Base-by-base conservation (phyloP, 2,797 vertebrate genomes). In the Lindbergichthys nudifrons region DNA sequence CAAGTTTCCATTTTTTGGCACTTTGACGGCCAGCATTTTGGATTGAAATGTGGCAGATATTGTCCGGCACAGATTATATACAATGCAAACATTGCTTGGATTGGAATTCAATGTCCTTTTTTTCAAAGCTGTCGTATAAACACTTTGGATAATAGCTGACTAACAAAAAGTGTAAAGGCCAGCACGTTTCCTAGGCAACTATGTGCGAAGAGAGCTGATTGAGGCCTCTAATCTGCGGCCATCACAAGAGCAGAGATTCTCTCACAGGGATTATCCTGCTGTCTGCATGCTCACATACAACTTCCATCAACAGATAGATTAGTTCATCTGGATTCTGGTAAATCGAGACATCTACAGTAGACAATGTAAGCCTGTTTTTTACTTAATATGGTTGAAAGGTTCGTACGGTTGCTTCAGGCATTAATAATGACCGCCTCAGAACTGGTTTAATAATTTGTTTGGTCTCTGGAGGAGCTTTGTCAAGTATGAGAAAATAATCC, bases 221-320 rank as follows among this genome's bases (percentile, higher is more conserved):
- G 61, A 65, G 14, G 45, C 23, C 26, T 56, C 66, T 74, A 59
- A 79, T 65, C 71, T 66, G 71, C 60, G 43, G 70, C 32, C 3
- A 18, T 60, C 53, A 60, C 59, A 50, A 39, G 21, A 45, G 16
- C 51, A 47, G 43, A 57, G 15, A 26, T 57, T 19, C 46, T 51
- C 61, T 61, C 66, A 51, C 65, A 58, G 41, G 51, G 57, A 70
- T 82, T 66, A 74, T 32, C 56, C 65, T 23, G 3, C 65, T 61
- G 9, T 45, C 66, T 50, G 19, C 39, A 11, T 4, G 19, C 46
- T 46, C 26, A n/a, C 13, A 23, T 4, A 39, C 39, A 14, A 19
- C 14, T n/a, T 47, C 16, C 23, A 21, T 39, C 77, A 56, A 56
- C 56, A 42, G 3, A 8, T 26, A 46, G 7, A 60, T 54, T 41